phyloP scores from a whole-genome alignment of 2,888 invertebrate species.

The Chaitophorus viminalis region DNA sequence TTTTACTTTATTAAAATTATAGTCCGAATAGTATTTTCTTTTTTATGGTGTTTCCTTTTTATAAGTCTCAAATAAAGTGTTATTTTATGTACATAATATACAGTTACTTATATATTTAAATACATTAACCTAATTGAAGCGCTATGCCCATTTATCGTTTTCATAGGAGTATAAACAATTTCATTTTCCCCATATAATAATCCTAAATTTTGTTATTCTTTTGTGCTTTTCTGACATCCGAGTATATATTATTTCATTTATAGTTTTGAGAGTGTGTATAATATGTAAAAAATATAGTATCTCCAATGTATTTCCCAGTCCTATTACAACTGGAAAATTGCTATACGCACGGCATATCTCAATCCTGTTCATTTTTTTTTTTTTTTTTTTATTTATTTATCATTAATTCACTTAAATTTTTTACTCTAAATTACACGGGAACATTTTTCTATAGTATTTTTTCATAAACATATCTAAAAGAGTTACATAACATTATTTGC shows the following conservation, averaged over 20 bases:
- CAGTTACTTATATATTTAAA: not conserved
- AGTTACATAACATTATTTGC: not conserved
- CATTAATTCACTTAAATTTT: not conserved
- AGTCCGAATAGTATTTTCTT: not conserved
- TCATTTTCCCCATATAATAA: slow-evolving; percentile 9
- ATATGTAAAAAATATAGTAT: not conserved
- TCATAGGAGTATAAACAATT: slow-evolving; percentile 3
- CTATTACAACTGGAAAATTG: not conserved
- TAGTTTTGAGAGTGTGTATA: not conserved
- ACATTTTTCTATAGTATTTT: not conserved
- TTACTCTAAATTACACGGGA: not conserved
- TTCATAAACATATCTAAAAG: not conserved
- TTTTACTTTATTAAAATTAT: not conserved
- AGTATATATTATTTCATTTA: not conserved
- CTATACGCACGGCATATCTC: not conserved
- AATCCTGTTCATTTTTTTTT: not conserved
- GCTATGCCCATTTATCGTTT: slow-evolving; percentile 7
- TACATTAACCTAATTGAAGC: not conserved
- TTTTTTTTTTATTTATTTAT: not conserved
- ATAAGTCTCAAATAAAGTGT: not conserved
- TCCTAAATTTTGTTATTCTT: not conserved
- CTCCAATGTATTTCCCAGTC: not conserved
- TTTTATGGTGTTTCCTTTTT: not conserved
- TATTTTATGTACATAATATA: slow-evolving; percentile 15
- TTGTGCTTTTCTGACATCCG: not conserved